A percentile compares a stretch with the other conserved stretches of the same genome.
These are phyloP conservation scores for Cataglyphis livida DNA, from an alignment of 2,888 invertebrate genomes.

Conservation along the genomic window DNA sequence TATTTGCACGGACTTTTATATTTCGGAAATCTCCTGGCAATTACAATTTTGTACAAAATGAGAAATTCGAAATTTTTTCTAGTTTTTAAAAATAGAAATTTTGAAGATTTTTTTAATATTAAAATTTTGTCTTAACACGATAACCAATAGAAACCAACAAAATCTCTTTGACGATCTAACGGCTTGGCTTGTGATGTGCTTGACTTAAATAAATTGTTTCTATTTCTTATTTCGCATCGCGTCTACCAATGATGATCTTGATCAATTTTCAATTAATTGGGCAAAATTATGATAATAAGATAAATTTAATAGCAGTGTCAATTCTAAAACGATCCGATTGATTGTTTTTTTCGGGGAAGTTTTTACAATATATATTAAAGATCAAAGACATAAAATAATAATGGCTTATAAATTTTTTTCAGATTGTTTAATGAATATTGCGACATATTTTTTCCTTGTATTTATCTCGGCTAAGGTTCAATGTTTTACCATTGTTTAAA, in stretches of 20 bases:
- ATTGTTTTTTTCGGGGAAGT: conserved; percentile 3
- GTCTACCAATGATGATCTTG: conserved; percentile 11
- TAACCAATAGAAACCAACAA: background rate
- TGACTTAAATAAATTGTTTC: conserved; percentile 30
- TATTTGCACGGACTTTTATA: background rate
- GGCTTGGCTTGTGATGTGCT: conserved; percentile 42
- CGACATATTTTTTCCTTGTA: conserved; percentile 59
- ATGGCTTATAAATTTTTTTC: conserved; percentile 76
- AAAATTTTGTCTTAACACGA: background rate
- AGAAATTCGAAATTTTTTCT: background rate
- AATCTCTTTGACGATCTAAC: conserved; percentile 30
- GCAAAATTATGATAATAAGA: background rate
- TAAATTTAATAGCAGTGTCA: background rate
- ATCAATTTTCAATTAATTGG: conserved; percentile 11
- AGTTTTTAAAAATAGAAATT: background rate
- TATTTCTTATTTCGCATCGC: conserved; percentile 20
- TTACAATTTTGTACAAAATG: background rate
- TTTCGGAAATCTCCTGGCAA: background rate
- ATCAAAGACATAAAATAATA: conserved; percentile 56
- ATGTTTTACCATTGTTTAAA: conserved; percentile 10
- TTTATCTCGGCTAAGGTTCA: background rate
- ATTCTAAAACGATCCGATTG: conserved; percentile 4
- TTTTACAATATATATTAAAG: background rate
- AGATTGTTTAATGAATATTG: conserved; percentile 79
- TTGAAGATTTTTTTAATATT: background rate